Evolutionary conservation across 2,888 invertebrate genomes (phyloP), one percentile per base, ranked within the genome.

Genomic region (Chorisops tibialis): DNA sequence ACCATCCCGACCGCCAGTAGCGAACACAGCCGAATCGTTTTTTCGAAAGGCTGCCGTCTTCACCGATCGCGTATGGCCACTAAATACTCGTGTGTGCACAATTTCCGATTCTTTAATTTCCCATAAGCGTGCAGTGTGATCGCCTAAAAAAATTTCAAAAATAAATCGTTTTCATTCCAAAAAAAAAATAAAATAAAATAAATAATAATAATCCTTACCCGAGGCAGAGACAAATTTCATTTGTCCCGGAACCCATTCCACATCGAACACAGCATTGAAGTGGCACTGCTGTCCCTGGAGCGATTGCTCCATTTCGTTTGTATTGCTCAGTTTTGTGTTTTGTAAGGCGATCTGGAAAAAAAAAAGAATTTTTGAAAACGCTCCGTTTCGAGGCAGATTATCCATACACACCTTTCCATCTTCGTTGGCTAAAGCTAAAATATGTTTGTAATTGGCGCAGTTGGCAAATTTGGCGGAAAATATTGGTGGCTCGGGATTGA

Each of bases 1-100:
- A 0, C 95, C 94, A 78, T 96, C 95, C 35, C 95, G 80, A 0
- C 91, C 89, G 16, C 95, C 94, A 0, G 92, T 91, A 1, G 92
- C 93, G 79, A 95, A 93, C 2, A 92, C 86, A 59, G 85, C 86
- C 68, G 82, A 75, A 79, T 88, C 88, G 6, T 82, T 78, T 48
- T 86, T 86, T 9, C 87, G 82, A 72, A 91, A 90, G 2, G 86
- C 87, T 0, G 88, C 88, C 1, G 89, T 88, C 76, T 93, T 93
- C 0, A 96, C 89, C 12, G 93, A 93, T 62, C 88, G 82, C 0
- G 86, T 84, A 75, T 95, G 94, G 0, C 87, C 88, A 52, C 83
- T 81, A 75, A 92, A 94, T n/a, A 81, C 79, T 22, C 81, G 80
- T 0, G 80, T 73, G 1, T 77, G 72, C 24, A 74, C 75, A 5